phyloP scores from a whole-genome alignment of 92 coral and sea anemone genomes.

The Zoanthus gigantus region DNA sequence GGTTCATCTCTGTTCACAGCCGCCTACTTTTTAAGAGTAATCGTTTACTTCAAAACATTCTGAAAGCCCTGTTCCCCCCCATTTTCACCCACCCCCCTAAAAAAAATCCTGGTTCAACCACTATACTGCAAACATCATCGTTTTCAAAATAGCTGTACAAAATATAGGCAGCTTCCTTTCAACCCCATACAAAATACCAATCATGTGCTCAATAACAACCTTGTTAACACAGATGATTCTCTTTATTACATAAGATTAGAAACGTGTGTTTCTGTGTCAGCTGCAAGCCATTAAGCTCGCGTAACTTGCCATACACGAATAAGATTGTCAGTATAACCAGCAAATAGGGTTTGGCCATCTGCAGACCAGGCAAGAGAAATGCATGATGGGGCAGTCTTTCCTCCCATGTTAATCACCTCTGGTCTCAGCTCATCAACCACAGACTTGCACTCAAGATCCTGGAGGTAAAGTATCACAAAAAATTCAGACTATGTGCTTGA shows the following conservation, averaged over 20 bases:
- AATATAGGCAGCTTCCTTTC: too few species aligned
- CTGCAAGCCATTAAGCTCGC: constrained; percentile 56
- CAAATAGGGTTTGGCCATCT: constrained; percentile 98
- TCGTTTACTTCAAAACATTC: too few species aligned
- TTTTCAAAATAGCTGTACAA: too few species aligned
- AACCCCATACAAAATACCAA: too few species aligned
- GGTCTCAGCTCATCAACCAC: constrained; percentile 94
- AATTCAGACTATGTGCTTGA: not conserved
- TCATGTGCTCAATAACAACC: not conserved
- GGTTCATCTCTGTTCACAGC: too few species aligned
- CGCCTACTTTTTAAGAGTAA: too few species aligned
- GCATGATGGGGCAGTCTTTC: constrained; percentile 90
- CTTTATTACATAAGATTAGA: constrained; percentile 41
- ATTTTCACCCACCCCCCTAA: too few species aligned
- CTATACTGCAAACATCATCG: too few species aligned
- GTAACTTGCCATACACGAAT: constrained; percentile 99
- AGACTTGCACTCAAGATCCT: constrained; percentile 97
- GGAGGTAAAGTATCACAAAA: not conserved
- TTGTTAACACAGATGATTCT: not conserved
- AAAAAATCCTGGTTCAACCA: too few species aligned
- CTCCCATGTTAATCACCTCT: constrained; percentile 94
- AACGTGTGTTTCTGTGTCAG: not conserved
- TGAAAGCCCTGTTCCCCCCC: too few species aligned
- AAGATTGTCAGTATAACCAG: constrained; percentile 95
- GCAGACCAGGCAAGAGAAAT: constrained; percentile 99